Percentiles rank a stretch among this genome's conserved stretches.
phyloP scores from a whole-genome alignment of 2,888 invertebrate species.

The Trachelus troglodyta region DNA sequence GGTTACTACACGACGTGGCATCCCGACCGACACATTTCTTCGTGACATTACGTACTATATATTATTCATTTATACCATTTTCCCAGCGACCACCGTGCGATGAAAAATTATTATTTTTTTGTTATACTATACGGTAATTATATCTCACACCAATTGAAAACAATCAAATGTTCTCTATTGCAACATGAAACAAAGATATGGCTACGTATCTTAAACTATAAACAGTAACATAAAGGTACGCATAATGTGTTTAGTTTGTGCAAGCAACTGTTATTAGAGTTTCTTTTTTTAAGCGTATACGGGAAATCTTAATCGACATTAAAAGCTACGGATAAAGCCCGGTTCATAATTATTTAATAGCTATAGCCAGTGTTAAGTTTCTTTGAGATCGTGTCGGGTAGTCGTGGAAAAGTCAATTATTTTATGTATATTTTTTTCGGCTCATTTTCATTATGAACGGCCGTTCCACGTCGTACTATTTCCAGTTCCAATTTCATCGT shows the following conservation, averaged over 20 bases:
- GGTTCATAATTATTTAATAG: background rate
- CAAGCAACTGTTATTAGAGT: conserved; percentile 34
- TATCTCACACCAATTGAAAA: background rate
- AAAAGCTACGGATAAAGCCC: background rate
- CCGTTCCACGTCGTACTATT: conserved; percentile 1
- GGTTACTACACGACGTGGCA: background rate
- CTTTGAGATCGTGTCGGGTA: background rate
- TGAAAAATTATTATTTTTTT: background rate
- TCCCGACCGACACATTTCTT: conserved; percentile 9
- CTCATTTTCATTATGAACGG: background rate
- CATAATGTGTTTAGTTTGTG: conserved; percentile 39
- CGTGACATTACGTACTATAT: background rate
- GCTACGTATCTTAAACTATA: conserved; percentile 25
- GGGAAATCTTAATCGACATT: background rate
- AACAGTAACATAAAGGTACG: conserved; percentile 27
- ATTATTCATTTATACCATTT: conserved; percentile 24
- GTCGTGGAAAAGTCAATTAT: background rate
- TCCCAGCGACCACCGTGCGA: background rate
- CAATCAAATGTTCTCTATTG: conserved; percentile 12
- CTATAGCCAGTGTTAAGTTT: background rate
- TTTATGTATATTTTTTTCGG: background rate
- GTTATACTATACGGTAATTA: background rate
- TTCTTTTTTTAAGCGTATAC: conserved; percentile 8
- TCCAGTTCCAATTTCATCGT: conserved; percentile 46
- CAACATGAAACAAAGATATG: conserved; percentile 18